phyloP scores from a whole-genome alignment of 2,888 invertebrate species.

The Norana najaformis region DNA sequence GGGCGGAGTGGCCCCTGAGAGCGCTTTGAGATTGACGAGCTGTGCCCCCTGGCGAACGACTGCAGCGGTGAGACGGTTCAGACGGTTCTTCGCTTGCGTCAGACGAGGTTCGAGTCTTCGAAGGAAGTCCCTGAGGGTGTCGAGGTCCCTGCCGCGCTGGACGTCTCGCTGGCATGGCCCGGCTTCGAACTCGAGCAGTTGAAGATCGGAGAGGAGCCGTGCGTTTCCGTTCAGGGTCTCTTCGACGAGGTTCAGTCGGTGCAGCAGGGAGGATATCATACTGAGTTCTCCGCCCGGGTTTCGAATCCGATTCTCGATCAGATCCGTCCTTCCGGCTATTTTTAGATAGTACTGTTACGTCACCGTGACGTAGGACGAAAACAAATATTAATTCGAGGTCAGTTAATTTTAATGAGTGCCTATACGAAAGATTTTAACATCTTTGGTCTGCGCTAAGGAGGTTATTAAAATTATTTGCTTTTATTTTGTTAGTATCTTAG shows the following conservation, averaged over 20 bases:
- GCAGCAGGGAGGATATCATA: not conserved
- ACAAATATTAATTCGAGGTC: too few species aligned
- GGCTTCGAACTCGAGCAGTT: constrained; percentile 5
- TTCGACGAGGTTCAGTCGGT: not conserved
- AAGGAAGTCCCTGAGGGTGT: not conserved
- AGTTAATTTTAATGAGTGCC: too few species aligned
- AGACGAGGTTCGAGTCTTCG: not conserved
- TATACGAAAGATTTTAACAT: too few species aligned
- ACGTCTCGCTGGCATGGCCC: not conserved
- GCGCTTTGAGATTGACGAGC: not conserved
- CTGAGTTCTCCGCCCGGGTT: not conserved
- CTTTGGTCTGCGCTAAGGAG: too few species aligned
- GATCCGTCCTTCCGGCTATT: not conserved
- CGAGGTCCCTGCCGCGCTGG: not conserved
- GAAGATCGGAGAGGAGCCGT: not conserved
- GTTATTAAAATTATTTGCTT: too few species aligned
- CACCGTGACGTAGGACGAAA: not conserved
- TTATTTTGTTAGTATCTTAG: too few species aligned
- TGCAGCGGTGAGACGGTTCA: not conserved
- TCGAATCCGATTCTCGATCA: not conserved
- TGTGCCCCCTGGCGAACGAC: not conserved
- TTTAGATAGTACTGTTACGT: not conserved
- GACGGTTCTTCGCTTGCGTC: not conserved
- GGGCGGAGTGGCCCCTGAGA: not conserved
- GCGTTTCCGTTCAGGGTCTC: not conserved